These are phyloP conservation scores for Percopsis transmontana DNA, from an alignment of 2,113 vertebrate species.

Conservation along the genomic window DNA sequence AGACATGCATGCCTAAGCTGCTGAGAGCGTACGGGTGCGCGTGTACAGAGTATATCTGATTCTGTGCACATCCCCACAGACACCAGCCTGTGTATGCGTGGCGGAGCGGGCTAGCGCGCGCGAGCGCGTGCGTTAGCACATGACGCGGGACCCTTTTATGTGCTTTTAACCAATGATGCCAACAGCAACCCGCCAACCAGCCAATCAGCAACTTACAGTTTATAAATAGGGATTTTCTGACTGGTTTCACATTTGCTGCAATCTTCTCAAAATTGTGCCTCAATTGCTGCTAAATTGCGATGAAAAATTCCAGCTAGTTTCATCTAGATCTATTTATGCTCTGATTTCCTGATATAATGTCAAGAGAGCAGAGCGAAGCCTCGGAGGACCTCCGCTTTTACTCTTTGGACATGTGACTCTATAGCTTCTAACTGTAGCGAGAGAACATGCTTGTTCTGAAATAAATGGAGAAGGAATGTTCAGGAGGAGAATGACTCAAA, in stretches of 20 bases:
- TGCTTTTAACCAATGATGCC: slow-evolving; percentile 63
- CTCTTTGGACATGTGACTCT: background rate
- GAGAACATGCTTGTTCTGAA: background rate
- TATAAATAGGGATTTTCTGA: slow-evolving; percentile 70
- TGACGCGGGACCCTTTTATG: slow-evolving; percentile 58
- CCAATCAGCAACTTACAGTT: slow-evolving; percentile 66
- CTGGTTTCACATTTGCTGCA: slow-evolving; percentile 38
- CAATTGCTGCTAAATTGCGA: slow-evolving; percentile 14
- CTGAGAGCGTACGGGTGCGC: slow-evolving; percentile 18
- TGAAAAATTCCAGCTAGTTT: background rate
- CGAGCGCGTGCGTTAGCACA: background rate
- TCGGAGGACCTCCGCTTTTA: background rate
- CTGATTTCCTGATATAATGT: background rate
- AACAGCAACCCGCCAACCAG: slow-evolving; percentile 14
- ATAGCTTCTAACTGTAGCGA: background rate
- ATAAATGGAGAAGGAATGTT: background rate
- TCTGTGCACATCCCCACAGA: background rate
- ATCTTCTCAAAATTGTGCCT: slow-evolving; percentile 31
- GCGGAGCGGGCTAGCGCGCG: background rate
- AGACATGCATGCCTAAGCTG: slow-evolving; percentile 56
- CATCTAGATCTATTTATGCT: background rate
- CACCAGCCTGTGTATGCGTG: background rate
- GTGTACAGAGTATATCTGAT: background rate
- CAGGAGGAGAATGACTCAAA: background rate
- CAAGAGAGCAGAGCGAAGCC: background rate